These are phyloP conservation scores for Dendrophyllia cribrosa DNA, from an alignment of 64 coral and sea anemone genomes.

Conservation along the genomic window DNA sequence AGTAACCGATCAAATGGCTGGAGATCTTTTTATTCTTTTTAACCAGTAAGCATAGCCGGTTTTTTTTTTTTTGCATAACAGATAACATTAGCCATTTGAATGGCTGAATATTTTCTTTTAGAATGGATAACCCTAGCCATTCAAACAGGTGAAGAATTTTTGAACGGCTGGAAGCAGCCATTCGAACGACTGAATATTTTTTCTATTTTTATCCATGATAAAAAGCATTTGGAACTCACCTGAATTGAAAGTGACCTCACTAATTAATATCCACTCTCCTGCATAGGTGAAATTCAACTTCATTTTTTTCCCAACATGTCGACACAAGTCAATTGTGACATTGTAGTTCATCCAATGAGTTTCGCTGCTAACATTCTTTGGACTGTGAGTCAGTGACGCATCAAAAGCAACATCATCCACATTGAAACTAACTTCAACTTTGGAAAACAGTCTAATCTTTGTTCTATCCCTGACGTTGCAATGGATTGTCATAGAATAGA, in stretches of 20 bases:
- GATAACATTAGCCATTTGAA: too few relatives aligned
- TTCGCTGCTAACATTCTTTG: constrained; percentile 28
- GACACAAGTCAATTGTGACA: constrained; percentile 79
- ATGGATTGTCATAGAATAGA: constrained; percentile 61
- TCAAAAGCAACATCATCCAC: constrained; percentile 29
- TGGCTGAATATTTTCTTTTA: too few relatives aligned
- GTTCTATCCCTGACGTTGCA: constrained; percentile 75
- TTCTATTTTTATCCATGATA: neutral
- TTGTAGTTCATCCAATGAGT: constrained; percentile 55
- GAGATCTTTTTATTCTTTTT: too few relatives aligned
- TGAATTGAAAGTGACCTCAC: constrained; percentile 78
- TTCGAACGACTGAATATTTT: too few relatives aligned
- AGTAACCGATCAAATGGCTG: too few relatives aligned
- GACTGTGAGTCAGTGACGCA: neutral
- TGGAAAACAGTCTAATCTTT: constrained; percentile 64
- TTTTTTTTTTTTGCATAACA: too few relatives aligned
- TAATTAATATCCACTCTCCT: constrained; percentile 80
- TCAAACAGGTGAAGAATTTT: too few relatives aligned
- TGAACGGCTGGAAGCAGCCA: too few relatives aligned
- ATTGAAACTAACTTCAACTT: constrained; percentile 51
- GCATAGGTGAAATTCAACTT: constrained; percentile 62
- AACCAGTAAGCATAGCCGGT: too few relatives aligned
- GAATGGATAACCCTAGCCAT: too few relatives aligned
- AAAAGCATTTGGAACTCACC: constrained; percentile 38
- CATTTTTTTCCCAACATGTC: constrained; percentile 59